A percentile compares a stretch with the other conserved stretches of the same genome.
Evolutionary conservation across 2,113 vertebrate genomes (phyloP).

Genomic region (Crotalus helleri): DNA sequence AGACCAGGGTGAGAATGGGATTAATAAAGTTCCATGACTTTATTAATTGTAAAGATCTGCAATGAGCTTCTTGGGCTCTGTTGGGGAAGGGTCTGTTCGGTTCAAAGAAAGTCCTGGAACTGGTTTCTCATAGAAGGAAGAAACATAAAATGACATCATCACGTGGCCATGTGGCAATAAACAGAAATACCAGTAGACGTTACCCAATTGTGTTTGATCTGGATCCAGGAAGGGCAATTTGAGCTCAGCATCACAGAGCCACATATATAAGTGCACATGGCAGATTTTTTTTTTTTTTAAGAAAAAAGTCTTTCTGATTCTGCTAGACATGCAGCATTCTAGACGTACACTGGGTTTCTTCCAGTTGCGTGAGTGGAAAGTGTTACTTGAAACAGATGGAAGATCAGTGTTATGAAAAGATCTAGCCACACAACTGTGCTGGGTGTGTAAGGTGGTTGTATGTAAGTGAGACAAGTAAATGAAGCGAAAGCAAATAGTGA

Average conservation of each 20-base stretch:
- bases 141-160: constrained; percentile 26
- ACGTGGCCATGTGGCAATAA: not conserved
- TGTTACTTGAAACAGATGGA: not conserved
- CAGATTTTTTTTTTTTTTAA: not conserved
- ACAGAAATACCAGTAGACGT: not conserved
- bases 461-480: not conserved
- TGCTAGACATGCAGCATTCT: not conserved
- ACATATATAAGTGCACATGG: not conserved
- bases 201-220: not conserved
- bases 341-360: not conserved
- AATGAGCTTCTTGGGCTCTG: not conserved
- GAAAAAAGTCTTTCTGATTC: not conserved
- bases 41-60: not conserved
- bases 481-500: not conserved
- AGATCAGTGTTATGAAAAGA: not conserved
- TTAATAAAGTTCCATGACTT: not conserved
- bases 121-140: not conserved
- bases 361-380: not conserved
- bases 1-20: not conserved
- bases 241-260: not conserved
- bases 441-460: not conserved
- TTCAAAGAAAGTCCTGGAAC: not conserved
- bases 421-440: not conserved
- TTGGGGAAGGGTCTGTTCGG: not conserved
- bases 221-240: not conserved